These are phyloP conservation scores for Enchytraeus crypticus DNA, from an alignment of 2,888 invertebrate species.

Conservation along the genomic window DNA sequence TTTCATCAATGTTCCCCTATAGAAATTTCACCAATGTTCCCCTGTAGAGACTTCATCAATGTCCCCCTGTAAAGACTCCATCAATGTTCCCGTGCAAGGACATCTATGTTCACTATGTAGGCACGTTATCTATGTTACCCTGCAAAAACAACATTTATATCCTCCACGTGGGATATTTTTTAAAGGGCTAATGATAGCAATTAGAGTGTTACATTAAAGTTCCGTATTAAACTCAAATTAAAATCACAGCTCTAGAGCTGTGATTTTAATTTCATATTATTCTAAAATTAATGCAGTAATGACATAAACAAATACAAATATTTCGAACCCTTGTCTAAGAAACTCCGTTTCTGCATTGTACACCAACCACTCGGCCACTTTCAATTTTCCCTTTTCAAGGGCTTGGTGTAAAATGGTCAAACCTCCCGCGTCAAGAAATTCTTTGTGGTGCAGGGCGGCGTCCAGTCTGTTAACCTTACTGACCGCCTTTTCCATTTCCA, in stretches of 20 bases:
- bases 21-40: too few relatives aligned
- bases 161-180: too few relatives aligned
- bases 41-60: too few relatives aligned
- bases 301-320: background rate
- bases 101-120: too few relatives aligned
- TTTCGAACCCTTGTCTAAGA: background rate
- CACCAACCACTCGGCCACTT: conserved; percentile 1
- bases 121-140: too few relatives aligned
- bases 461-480: background rate
- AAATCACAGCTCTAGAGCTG: background rate
- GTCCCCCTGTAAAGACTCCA: too few relatives aligned
- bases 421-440: conserved; percentile 3
- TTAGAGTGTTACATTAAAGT: too few relatives aligned
- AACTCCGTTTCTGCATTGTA: background rate
- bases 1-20: too few relatives aligned
- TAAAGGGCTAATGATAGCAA: too few relatives aligned
- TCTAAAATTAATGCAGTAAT: background rate
- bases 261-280: background rate
- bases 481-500: background rate
- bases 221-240: background rate
- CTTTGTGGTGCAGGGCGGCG: background rate
- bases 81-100: too few relatives aligned
- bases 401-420: conserved; percentile 9
- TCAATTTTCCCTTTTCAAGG: conserved; percentile 4
- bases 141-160: too few relatives aligned